phyloP scores from a whole-genome alignment of 2,113 vertebrate species.

The Dermatemys mawii region DNA sequence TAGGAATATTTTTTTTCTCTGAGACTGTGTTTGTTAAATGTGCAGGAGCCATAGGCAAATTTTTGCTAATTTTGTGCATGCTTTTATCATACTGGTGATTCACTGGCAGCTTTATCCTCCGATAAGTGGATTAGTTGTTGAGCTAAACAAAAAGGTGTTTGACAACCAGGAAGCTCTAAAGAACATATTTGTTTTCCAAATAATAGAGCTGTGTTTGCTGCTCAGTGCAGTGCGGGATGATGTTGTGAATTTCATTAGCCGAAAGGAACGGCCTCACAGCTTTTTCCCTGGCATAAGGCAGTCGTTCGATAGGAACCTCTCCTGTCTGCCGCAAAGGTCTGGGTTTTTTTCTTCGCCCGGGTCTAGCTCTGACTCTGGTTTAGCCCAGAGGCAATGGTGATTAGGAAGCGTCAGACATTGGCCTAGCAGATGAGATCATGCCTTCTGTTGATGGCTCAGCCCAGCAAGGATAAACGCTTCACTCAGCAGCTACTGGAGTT shows the following conservation, averaged over 20 bases:
- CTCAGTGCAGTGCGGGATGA: conserved; percentile 10
- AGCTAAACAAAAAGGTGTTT: conserved; percentile 84
- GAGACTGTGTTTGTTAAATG: conserved; percentile 73
- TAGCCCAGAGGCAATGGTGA: neutral
- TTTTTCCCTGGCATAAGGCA: neutral
- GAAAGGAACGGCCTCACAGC: neutral
- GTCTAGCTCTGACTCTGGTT: neutral
- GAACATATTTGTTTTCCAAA: conserved; percentile 82
- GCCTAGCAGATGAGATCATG: neutral
- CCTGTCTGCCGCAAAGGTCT: neutral
- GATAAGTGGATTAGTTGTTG: conserved; percentile 87
- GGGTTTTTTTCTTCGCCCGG: neutral
- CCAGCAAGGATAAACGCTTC: accelerated
- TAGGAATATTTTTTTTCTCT: conserved; percentile 60
- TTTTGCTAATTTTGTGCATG: conserved; percentile 82
- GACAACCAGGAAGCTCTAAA: conserved; percentile 77
- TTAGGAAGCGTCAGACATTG: neutral
- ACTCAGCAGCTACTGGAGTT: accelerated
- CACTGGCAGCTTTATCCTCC: conserved; percentile 79
- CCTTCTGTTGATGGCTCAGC: accelerated
- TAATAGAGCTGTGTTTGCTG: conserved; percentile 74
- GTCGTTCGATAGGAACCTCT: neutral
- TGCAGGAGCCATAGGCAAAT: conserved; percentile 75
- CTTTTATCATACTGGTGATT: conserved; percentile 82
- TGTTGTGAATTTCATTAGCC: conserved; percentile 18